These are phyloP conservation scores for Sarcophaga carnaria DNA, from an alignment of 2,888 invertebrate species.

Conservation along the genomic window DNA sequence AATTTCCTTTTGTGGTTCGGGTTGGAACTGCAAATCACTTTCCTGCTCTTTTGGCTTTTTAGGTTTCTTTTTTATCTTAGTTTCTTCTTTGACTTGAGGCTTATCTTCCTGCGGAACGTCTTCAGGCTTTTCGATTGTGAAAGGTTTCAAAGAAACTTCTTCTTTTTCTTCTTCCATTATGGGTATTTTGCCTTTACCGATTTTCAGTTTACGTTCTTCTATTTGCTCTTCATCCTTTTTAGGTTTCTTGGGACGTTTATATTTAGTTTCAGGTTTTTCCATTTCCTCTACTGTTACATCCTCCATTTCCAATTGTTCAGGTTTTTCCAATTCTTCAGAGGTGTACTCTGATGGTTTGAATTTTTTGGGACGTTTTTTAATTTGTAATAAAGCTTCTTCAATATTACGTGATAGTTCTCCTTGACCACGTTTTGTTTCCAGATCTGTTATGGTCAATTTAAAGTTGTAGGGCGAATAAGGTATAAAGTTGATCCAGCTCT, in stretches of 20 bases:
- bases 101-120: slow-evolving; percentile 63
- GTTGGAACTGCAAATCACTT: slow-evolving; percentile 73
- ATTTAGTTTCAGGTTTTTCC: slow-evolving; percentile 78
- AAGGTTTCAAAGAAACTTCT: slow-evolving; percentile 78
- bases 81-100: slow-evolving; percentile 66
- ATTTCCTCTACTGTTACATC: slow-evolving; percentile 70
- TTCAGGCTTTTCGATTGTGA: slow-evolving; percentile 66
- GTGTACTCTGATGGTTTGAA: slow-evolving; percentile 84
- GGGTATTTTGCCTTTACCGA: slow-evolving; percentile 78
- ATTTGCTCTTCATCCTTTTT: slow-evolving; percentile 71
- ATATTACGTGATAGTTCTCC: slow-evolving; percentile 87
- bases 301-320: slow-evolving; percentile 75
- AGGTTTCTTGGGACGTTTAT: slow-evolving; percentile 76
- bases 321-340: slow-evolving; percentile 84
- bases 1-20: slow-evolving; percentile 72
- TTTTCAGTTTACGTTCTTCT: slow-evolving; percentile 74
- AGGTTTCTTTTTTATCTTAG: slow-evolving; percentile 71
- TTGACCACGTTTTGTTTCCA: slow-evolving; percentile 84
- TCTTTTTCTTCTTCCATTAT: slow-evolving; percentile 76
- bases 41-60: slow-evolving; percentile 71
- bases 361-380: slow-evolving; percentile 85
- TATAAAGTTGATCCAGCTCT: slow-evolving; percentile 86
- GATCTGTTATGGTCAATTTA: slow-evolving; percentile 71
- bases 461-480: slow-evolving; percentile 85
- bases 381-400: slow-evolving; percentile 86